Evolutionary conservation across 1,140 invertebrate species (phyloP).

Genomic region (Steinernema khuongi): DNA sequence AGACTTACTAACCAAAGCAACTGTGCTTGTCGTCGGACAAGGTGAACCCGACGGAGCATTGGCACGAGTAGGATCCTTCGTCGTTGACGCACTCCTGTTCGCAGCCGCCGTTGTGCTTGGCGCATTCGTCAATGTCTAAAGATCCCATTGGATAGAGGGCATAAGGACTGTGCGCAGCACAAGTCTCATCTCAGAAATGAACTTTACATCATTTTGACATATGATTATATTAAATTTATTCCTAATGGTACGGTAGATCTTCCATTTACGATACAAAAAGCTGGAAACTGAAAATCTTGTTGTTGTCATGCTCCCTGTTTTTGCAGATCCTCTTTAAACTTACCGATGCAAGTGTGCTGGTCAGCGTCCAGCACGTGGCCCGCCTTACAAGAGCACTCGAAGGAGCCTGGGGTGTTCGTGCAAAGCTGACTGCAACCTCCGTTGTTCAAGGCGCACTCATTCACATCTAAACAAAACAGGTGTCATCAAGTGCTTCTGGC

Average conservation of each 20-base stretch:
- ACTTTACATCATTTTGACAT: no score
- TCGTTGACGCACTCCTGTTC: conserved; percentile 61
- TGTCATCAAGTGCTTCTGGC: background rate
- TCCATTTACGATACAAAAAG: no score
- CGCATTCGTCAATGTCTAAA: conserved; percentile 63
- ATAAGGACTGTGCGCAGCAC: no score
- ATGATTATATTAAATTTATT: no score
- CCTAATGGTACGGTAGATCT: no score
- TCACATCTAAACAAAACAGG: conserved; percentile 54
- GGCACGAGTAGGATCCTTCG: conserved; percentile 60
- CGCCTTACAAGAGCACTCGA: conserved; percentile 59
- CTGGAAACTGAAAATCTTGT: no score
- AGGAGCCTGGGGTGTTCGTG: conserved; percentile 61
- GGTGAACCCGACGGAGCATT: conserved; percentile 47
- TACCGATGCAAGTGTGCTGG: conserved; percentile 61
- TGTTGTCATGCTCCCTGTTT: no score
- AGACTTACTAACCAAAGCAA: conserved; percentile 34
- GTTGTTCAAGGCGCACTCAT: conserved; percentile 64
- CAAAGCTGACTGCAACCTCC: conserved; percentile 65
- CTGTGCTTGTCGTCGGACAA: conserved; percentile 24
- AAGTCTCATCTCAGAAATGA: no score
- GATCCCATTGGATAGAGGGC: no score
- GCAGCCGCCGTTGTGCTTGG: conserved; percentile 58
- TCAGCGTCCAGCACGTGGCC: conserved; percentile 60
- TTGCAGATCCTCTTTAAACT: no score